Evolutionary conservation across 2,888 invertebrate genomes (phyloP).

Genomic region (Pyralis farinalis): DNA sequence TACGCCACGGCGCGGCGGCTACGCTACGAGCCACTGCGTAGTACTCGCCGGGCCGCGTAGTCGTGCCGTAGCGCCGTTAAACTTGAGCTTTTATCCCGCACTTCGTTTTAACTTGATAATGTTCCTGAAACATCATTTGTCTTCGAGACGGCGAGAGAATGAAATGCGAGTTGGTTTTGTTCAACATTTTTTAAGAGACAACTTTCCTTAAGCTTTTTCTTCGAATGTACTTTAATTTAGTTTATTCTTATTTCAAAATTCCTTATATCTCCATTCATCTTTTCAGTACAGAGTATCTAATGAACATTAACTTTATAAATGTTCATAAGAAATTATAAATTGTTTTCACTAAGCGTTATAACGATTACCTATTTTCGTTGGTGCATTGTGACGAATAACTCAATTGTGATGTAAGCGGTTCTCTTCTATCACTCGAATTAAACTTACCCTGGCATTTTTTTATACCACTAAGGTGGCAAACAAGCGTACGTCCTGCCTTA

Average conservation of each 20-base stretch:
- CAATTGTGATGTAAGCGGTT: too few species aligned
- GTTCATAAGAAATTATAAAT: too few species aligned
- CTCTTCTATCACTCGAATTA: too few species aligned
- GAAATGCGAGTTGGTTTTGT: neutral
- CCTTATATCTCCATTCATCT: too few species aligned
- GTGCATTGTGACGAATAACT: too few species aligned
- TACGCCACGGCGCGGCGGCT: neutral
- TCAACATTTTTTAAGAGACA: neutral
- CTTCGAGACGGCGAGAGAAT: neutral
- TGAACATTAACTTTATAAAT: too few species aligned
- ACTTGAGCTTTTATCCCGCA: constrained; percentile 3
- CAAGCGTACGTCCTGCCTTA: too few species aligned
- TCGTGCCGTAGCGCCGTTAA: neutral
- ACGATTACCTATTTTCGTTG: too few species aligned
- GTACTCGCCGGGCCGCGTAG: neutral
- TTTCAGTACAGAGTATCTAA: too few species aligned
- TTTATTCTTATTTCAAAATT: neutral
- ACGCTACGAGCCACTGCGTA: neutral
- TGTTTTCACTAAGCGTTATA: too few species aligned
- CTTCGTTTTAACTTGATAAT: constrained; percentile 4
- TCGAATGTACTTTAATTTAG: neutral
- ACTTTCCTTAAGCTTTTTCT: neutral
- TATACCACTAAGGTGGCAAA: too few species aligned
- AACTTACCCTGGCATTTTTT: too few species aligned
- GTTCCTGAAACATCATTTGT: neutral